These are phyloP conservation scores for Lepus americanus DNA, from an alignment of 2,113 vertebrate genomes.

Conservation along the genomic window DNA sequence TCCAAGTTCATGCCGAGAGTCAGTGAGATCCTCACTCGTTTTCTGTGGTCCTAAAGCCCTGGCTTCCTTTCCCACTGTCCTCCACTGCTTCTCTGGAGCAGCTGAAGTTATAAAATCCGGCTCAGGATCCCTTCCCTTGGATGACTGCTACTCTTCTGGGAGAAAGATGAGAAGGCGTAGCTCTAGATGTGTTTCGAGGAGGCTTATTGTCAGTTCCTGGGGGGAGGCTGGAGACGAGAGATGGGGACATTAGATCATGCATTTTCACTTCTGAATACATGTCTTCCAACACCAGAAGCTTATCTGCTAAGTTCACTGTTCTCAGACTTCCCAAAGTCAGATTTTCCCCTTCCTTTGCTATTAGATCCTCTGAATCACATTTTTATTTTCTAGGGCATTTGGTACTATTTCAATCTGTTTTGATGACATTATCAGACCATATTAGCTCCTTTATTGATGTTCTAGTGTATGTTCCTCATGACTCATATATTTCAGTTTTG, in stretches of 20 bases:
- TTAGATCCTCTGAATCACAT: not conserved
- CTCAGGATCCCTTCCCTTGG: not conserved
- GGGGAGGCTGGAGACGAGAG: not conserved
- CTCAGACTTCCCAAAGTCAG: not conserved
- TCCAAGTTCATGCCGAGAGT: not conserved
- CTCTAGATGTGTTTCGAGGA: not conserved
- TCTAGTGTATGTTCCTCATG: conserved; percentile 6
- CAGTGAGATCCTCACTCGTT: not conserved
- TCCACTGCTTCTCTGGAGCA: not conserved
- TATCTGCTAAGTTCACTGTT: not conserved
- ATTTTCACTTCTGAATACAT: not conserved
- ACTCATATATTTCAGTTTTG: conserved; percentile 49
- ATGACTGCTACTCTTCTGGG: not conserved
- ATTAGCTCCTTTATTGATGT: conserved; percentile 4
- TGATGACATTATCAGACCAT: conserved; percentile 31
- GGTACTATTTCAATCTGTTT: conserved; percentile 37
- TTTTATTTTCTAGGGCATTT: conserved; percentile 50
- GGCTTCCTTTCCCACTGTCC: not conserved
- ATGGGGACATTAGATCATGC: not conserved
- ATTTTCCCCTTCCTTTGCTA: not conserved
- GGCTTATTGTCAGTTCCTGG: not conserved
- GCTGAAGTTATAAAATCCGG: not conserved
- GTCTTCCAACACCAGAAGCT: not conserved
- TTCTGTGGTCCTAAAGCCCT: not conserved
- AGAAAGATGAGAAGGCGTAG: not conserved